Evolutionary conservation across 1,140 invertebrate genomes (phyloP), one percentile per base, ranked within the genome.

Genomic region (Hirudo medicinalis): DNA sequence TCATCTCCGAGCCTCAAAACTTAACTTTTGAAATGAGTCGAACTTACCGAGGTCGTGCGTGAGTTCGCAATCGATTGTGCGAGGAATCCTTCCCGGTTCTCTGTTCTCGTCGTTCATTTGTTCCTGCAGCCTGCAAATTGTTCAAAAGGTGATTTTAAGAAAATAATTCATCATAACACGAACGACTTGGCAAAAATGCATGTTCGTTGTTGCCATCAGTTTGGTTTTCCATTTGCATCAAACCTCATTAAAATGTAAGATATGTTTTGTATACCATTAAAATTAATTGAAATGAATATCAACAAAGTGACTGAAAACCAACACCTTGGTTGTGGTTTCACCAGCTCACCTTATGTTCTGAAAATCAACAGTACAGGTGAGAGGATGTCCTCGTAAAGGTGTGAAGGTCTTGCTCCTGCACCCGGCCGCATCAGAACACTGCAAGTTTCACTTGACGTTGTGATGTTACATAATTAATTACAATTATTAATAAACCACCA

Each of bases 41-140:
- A 71, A 49, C 73, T 74, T 74, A 82, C 81, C 81, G 67, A 96
- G 83, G 84, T 95, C 90, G 76, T 89, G 87, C 32, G 87, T 85
- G 29, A 97, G 82, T 82, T 94, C 91, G 79, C 92, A 89, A 80
- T 96, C 92, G 53, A 94, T 83, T 73, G 88, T 89, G 76, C 89
- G 82, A n/a, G 91, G 91, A 75, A 92, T 88, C 74, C 89, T 85
- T 27, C 90, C 91, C 9, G 79, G 75, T 69, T 81, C 80, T 60
- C 79, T 79, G 66, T 79, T 76, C 54, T 75, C 77, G 75, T 82
- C 81, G 53, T 76, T 74, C 74, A 80, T 81, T 19, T 80, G 78
- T 75, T 82, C 82, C 75, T 82, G 80, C 19, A 83, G 54, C 67
- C 75, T 53, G 19, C 20, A 70, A 70, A 85, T 53, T 36, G 17